Percentiles rank a stretch among this genome's conserved stretches.
phyloP scores from a whole-genome alignment of 2,888 invertebrate species.

The Caenorhabditis wallacei region DNA sequence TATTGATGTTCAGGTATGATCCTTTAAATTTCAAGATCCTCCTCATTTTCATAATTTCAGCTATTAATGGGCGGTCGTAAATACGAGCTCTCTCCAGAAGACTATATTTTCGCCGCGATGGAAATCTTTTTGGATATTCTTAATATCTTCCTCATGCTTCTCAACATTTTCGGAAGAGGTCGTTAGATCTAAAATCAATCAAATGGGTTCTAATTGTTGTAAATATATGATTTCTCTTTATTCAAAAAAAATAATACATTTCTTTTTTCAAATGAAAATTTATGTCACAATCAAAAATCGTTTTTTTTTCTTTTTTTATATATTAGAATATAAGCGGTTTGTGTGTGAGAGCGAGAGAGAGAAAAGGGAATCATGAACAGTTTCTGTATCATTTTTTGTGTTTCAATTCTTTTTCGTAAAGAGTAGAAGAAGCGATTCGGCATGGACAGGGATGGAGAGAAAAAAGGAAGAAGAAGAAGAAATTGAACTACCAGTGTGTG shows the following conservation, averaged over 20 bases:
- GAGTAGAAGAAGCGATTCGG: slow-evolving; percentile 7
- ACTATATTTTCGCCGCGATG: slow-evolving; percentile 86
- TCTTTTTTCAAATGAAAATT: not conserved
- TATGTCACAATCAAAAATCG: not conserved
- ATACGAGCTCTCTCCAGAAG: slow-evolving; percentile 87
- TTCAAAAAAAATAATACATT: slow-evolving; percentile 2
- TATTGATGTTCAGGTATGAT: slow-evolving; percentile 86
- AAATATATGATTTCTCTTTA: slow-evolving; percentile 33
- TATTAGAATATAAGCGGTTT: not conserved
- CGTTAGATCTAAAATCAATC: slow-evolving; percentile 39
- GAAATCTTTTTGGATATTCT: slow-evolving; percentile 87
- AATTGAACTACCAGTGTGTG: slow-evolving; percentile 43
- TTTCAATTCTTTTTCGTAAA: not conserved
- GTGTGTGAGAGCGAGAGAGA: not conserved
- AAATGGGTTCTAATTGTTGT: slow-evolving; percentile 6
- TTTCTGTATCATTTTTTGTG: not conserved
- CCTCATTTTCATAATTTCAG: slow-evolving; percentile 81
- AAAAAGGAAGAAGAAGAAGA: slow-evolving; percentile 3
- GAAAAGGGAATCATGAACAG: slow-evolving; percentile 12
- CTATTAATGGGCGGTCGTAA: slow-evolving; percentile 87
- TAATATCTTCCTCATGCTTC: slow-evolving; percentile 86
- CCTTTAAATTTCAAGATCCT: no score
- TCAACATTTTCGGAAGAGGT: slow-evolving; percentile 81
- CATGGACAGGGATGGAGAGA: slow-evolving; percentile 2
- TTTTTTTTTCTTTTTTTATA: not conserved